Base-by-base conservation (phyloP, 2,113 vertebrate genomes). In the Plectropomus leopardus region DNA sequence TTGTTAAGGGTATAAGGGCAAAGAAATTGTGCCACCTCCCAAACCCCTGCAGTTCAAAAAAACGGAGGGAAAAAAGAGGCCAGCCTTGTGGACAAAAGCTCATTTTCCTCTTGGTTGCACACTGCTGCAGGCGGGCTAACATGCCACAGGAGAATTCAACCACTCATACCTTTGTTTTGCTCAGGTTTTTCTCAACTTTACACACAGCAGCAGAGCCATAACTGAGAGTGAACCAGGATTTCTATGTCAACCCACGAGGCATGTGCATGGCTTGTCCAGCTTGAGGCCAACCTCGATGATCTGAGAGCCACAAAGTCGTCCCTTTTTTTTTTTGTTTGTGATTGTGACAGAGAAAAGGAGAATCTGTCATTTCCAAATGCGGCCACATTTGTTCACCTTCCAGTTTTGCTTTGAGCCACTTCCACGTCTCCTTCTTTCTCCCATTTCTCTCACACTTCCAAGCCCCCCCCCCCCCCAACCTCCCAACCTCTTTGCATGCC, bases 21-120 rank as follows among this genome's bases (percentile, higher is more conserved):
- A 44, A 86, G 67, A 82, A 78, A 80, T 60, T 79, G 87, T 84
- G 87, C 76, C 88, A 86, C 77, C 81, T 72, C 76, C 89, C 81
- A 89, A 88, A 90, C 82, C 85, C 84, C 87, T 86, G 88, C 86
- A 78, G 89, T 82, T 87, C 58, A 77, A 75, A 85, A n/a, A 87
- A 86, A 63, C 75, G 24, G 84, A 83, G 69, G 55, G 34, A 58
- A 73, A 69, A 91, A 85, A 85, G 82, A 78, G 85, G 30, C 83
- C 83, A 92, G 89, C 90, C 89, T 90, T 86, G 89, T 91, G 90
- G 90, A 89, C 90, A 90, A 92, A 93, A 94, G 88, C 92, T 93
- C 85, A 94, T 94, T 94, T 94, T 93, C 91, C 92, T 92, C 88
- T 92, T 93, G 90, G 91, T 92, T 93, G 93, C 91, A 90, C 91